These are phyloP conservation scores for Notarius lentiginosus DNA, from an alignment of 2,113 vertebrate species.

Conservation along the genomic window DNA sequence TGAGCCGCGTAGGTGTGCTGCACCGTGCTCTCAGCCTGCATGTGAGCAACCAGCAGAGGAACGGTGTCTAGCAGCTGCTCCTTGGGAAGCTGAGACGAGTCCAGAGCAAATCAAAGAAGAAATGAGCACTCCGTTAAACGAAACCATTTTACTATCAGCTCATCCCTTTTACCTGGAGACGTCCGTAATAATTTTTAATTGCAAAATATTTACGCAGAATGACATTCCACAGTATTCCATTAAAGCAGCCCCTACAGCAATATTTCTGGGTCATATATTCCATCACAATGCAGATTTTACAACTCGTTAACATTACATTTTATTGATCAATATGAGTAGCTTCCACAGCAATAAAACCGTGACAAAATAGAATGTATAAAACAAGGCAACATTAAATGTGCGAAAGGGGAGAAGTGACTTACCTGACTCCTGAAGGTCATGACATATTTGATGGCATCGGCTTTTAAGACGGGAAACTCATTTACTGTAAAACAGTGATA, in stretches of 20 bases:
- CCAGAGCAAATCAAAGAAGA: neutral
- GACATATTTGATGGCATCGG: conserved; percentile 97
- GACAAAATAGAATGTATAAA: neutral
- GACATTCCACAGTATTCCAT: neutral
- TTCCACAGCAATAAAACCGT: neutral
- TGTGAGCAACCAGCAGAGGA: conserved; percentile 87
- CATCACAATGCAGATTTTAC: neutral
- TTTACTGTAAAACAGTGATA: conserved; percentile 79
- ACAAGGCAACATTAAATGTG: neutral
- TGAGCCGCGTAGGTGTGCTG: conserved; percentile 95
- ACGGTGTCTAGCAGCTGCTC: conserved; percentile 89
- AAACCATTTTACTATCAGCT: neutral
- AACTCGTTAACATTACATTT: neutral
- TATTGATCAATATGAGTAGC: neutral
- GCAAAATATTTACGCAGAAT: no score
- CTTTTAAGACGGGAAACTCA: conserved; percentile 97
- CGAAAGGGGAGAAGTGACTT: conserved; percentile 41
- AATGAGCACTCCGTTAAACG: neutral
- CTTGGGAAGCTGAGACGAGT: conserved; percentile 88
- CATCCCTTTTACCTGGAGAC: neutral
- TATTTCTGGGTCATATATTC: no score
- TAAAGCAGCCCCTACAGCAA: neutral
- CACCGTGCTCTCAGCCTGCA: conserved; percentile 93
- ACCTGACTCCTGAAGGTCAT: conserved; percentile 99
- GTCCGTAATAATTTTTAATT: neutral